phyloP scores from a whole-genome alignment of 2,888 invertebrate species.

The Ormyrus thymus region DNA sequence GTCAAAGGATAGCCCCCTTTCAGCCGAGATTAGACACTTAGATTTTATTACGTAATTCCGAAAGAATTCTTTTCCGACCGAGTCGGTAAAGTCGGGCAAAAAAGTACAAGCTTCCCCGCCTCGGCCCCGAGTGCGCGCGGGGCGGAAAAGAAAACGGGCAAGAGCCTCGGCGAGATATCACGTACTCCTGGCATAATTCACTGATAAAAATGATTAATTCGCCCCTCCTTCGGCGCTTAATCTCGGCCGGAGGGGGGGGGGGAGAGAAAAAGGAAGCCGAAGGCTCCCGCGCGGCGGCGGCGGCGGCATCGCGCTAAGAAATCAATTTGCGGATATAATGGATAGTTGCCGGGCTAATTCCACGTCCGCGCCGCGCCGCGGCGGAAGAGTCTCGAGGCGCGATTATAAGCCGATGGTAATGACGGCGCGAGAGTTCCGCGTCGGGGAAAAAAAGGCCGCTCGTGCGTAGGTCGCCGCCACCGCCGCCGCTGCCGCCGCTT shows the following conservation, averaged over 20 bases:
- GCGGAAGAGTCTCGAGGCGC: slow-evolving; percentile 32
- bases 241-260: not conserved
- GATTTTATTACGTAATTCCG: too few species aligned
- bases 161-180: too few species aligned
- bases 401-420: slow-evolving; percentile 53
- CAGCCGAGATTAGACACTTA: too few species aligned
- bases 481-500: not conserved
- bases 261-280: slow-evolving; percentile 41
- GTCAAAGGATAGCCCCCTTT: too few species aligned
- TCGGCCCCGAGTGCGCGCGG: too few species aligned
- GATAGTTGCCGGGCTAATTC: slow-evolving; percentile 51
- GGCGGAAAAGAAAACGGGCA: too few species aligned
- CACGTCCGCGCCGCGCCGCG: slow-evolving; percentile 31
- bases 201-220: not conserved
- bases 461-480: slow-evolving; percentile 17
- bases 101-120: too few species aligned
- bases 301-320: slow-evolving; percentile 52
- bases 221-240: not conserved
- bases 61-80: too few species aligned
- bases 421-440: slow-evolving; percentile 28
- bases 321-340: slow-evolving; percentile 55
- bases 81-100: too few species aligned
- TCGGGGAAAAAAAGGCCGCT: slow-evolving; percentile 13
- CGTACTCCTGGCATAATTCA: not conserved
- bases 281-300: slow-evolving; percentile 40